Conservation (phyloP, 2,113 vertebrate genomes). For the Tetrax tetrax region DNA sequence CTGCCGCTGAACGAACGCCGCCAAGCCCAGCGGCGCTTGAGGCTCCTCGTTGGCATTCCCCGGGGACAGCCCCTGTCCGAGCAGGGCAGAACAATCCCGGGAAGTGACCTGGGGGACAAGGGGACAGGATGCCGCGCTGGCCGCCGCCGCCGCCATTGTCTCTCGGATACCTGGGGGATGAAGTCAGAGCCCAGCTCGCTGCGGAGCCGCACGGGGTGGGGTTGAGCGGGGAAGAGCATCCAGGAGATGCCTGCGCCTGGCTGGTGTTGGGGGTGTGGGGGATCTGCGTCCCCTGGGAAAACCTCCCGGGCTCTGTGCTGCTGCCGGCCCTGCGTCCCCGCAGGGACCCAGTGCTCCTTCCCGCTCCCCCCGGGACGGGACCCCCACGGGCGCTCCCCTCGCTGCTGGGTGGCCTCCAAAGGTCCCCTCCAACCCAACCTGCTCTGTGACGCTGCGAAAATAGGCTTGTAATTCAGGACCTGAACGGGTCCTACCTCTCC, state of each 20-base stretch:
- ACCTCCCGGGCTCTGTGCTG: no score
- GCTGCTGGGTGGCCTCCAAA: no score
- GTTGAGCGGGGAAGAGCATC: not conserved
- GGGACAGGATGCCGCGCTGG: slow-evolving; percentile 46
- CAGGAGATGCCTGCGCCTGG: no score
- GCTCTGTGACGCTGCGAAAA: not conserved
- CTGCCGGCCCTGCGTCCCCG: no score
- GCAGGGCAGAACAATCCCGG: slow-evolving; percentile 51
- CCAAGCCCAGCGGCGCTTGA: accelerated
- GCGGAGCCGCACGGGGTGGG: not conserved
- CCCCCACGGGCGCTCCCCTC: accelerated
- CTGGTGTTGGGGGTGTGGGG: no score
- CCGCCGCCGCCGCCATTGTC: not conserved
- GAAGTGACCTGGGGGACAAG: not conserved
- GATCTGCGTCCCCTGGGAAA: no score
- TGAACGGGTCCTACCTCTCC: not conserved
- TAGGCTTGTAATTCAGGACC: not conserved
- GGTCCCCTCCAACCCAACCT: no score
- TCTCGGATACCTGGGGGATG: not conserved
- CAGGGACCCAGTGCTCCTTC: not conserved
- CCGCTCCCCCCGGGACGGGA: not conserved
- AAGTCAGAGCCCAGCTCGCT: not conserved
- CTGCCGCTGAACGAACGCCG: accelerated
- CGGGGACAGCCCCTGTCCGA: not conserved
- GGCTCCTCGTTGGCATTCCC: not conserved